Percentiles rank a stretch among this genome's conserved stretches.
Evolutionary conservation across 2,113 vertebrate genomes (phyloP).

Genomic region (Perognathus longimembris): DNA sequence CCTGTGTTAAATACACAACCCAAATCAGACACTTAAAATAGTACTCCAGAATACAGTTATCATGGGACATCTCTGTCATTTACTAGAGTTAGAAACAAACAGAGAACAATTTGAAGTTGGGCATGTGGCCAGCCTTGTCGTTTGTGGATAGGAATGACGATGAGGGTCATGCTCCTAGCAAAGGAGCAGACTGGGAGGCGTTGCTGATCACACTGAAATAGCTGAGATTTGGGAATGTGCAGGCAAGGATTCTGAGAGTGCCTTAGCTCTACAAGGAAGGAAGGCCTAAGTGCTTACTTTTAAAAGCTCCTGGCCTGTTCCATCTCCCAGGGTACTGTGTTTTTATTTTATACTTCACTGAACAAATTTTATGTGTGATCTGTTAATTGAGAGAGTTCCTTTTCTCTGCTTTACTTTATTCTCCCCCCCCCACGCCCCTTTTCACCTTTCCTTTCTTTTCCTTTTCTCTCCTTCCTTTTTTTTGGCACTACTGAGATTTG

Average conservation of each 20-base stretch:
- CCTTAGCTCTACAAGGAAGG: neutral
- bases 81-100: constrained; percentile 61
- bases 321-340: neutral
- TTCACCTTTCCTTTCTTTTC: too few relatives aligned
- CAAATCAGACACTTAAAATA: constrained; percentile 54
- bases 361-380: neutral
- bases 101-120: constrained; percentile 34
- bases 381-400: neutral
- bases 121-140: neutral
- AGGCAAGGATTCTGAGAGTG: neutral
- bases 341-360: neutral
- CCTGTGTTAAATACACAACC: constrained; percentile 40
- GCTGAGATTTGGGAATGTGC: neutral
- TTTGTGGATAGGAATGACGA: constrained; percentile 22
- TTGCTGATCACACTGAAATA: neutral
- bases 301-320: neutral
- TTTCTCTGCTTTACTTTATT: fast-evolving
- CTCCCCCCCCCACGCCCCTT: too few relatives aligned
- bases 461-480: too few relatives aligned
- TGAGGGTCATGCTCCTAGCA: neutral
- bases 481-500: too few relatives aligned
- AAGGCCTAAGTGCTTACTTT: neutral
- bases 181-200: neutral
- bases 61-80: constrained; percentile 53
- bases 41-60: constrained; percentile 38